Evolutionary conservation across 2,797 vertebrate species (phyloP).

Genomic region (Stomatorhinus walkeri): DNA sequence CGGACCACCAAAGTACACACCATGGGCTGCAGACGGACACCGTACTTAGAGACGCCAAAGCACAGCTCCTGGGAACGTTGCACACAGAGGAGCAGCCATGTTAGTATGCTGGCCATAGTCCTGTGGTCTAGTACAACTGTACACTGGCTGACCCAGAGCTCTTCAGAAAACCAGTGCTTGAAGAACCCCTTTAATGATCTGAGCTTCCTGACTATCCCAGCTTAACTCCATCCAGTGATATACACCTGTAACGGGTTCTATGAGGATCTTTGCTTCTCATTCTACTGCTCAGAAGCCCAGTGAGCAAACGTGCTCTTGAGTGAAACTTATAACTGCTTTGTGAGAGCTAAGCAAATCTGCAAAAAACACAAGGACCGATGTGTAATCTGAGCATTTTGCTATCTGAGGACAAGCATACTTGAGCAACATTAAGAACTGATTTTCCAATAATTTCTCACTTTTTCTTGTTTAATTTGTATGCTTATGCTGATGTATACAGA

Average conservation of each 20-base stretch:
- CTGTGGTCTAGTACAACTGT: not conserved
- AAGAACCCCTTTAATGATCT: not conserved
- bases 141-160: not conserved
- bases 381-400: not conserved
- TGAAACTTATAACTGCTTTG: not conserved
- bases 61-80: not conserved
- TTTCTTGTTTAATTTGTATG: slow-evolving; percentile 21
- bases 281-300: not conserved
- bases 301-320: not conserved
- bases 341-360: not conserved
- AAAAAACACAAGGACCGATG: not conserved
- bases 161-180: not conserved
- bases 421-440: slow-evolving; percentile 45
- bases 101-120: not conserved
- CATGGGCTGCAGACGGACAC: not conserved
- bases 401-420: slow-evolving; percentile 24
- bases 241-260: not conserved
- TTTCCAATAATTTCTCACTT: slow-evolving; percentile 25
- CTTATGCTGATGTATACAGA: slow-evolving; percentile 18
- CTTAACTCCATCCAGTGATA: not conserved
- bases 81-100: not conserved
- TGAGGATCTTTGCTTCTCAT: not conserved
- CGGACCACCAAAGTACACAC: not conserved
- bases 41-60: not conserved
- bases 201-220: not conserved